Evolutionary conservation across 53 echinoderm and acorn worm species (phyloP).

Genomic region (Temnopleurus reevesii): DNA sequence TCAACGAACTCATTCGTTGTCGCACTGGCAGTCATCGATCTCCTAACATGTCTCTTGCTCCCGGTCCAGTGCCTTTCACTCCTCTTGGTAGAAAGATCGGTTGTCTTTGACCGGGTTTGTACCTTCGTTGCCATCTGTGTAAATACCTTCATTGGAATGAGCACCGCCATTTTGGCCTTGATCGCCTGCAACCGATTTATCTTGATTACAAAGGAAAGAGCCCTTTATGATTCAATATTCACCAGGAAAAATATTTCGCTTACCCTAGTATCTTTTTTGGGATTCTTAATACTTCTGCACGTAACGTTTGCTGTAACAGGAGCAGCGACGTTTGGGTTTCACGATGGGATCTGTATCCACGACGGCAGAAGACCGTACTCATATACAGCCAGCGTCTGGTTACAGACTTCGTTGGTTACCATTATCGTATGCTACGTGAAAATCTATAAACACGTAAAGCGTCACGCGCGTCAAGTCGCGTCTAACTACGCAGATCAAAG

Average conservation of each 20-base stretch:
- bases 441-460: slow-evolving; percentile 61
- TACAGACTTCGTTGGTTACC: slow-evolving; percentile 43
- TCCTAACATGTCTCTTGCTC: slow-evolving; percentile 24
- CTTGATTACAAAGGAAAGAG: neutral
- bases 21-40: neutral
- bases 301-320: neutral
- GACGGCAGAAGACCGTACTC: neutral
- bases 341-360: slow-evolving; percentile 10
- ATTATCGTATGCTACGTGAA: slow-evolving; percentile 67
- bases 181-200: slow-evolving; percentile 28
- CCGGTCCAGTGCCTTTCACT: slow-evolving; percentile 35
- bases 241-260: neutral
- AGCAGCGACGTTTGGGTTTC: slow-evolving; percentile 7
- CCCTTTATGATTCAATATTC: slow-evolving; percentile 1
- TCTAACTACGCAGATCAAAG: neutral
- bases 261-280: neutral
- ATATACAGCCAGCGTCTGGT: neutral
- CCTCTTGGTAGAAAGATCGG: neutral
- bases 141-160: neutral
- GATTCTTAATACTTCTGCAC: neutral
- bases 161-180: neutral
- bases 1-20: slow-evolving; percentile 39
- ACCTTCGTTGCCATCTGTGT: neutral
- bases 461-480: slow-evolving; percentile 29
- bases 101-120: neutral